These are phyloP conservation scores for Drosophila sproati DNA, from an alignment of 1,140 invertebrate genomes.

Conservation along the genomic window DNA sequence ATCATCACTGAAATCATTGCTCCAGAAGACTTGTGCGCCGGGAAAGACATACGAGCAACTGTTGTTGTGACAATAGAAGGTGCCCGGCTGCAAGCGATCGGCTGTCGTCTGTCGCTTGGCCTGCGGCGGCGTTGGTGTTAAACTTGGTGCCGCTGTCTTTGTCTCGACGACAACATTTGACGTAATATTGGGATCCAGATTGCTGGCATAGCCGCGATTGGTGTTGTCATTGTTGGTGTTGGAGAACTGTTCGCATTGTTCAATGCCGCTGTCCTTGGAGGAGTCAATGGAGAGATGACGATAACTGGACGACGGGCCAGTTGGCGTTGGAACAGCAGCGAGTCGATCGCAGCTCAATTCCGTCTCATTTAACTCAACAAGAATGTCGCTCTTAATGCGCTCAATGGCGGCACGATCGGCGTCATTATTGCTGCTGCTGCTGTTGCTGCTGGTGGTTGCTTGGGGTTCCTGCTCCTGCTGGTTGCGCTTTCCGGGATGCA, in stretches of 20 bases:
- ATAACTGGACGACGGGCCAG: constrained; percentile 32
- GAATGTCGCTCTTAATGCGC: constrained; percentile 70
- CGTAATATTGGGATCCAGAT: constrained; percentile 35
- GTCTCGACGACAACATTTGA: constrained; percentile 60
- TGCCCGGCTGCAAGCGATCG: constrained; percentile 70
- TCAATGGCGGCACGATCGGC: constrained; percentile 65
- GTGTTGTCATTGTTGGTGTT: constrained; percentile 37
- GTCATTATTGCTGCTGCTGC: constrained; percentile 40
- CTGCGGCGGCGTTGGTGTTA: constrained; percentile 61
- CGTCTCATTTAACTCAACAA: constrained; percentile 67
- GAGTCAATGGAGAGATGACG: constrained; percentile 80
- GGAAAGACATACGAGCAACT: constrained; percentile 79
- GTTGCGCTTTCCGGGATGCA: constrained; percentile 42
- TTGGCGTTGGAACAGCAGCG: constrained; percentile 13
- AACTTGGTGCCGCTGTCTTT: constrained; percentile 56
- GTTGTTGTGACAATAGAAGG: constrained; percentile 71
- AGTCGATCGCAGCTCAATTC: constrained; percentile 50
- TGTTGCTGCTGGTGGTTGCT: constrained; percentile 28
- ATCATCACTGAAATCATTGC: constrained; percentile 70
- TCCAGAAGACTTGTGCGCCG: constrained; percentile 77
- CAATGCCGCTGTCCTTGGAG: constrained; percentile 82
- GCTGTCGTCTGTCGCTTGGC: constrained; percentile 68
- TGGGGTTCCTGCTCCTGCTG: constrained; percentile 4
- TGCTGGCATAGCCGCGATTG: constrained; percentile 29
- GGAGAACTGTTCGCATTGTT: constrained; percentile 60